Conservation (phyloP, 1,140 invertebrate genomes). For the Ostrea denselamellosa region DNA sequence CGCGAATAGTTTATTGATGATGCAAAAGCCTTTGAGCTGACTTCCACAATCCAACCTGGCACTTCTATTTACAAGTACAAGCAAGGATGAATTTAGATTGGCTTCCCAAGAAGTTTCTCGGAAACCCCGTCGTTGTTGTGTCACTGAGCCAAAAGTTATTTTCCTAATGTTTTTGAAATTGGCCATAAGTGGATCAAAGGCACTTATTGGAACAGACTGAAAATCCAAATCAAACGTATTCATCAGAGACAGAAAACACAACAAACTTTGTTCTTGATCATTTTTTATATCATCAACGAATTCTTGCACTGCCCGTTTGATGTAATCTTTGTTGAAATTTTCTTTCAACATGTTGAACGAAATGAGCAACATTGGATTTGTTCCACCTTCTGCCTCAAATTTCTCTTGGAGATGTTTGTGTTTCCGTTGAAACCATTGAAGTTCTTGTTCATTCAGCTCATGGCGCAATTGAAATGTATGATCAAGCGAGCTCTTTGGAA, state of each 20-base stretch:
- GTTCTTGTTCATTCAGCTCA: constrained; percentile 58
- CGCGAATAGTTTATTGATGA: constrained; percentile 58
- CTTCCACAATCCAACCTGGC: constrained; percentile 46
- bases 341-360: constrained; percentile 69
- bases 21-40: constrained; percentile 50
- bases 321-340: constrained; percentile 65
- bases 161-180: not conserved
- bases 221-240: constrained; percentile 65
- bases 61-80: constrained; percentile 54
- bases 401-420: constrained; percentile 54
- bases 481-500: constrained; percentile 37
- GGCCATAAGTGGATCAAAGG: constrained; percentile 65
- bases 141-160: not conserved
- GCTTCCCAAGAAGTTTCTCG: constrained; percentile 45
- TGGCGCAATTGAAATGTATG: constrained; percentile 59
- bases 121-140: not conserved
- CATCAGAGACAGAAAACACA: constrained; percentile 62
- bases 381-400: constrained; percentile 51
- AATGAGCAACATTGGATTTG: constrained; percentile 61
- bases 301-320: constrained; percentile 58
- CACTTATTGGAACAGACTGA: constrained; percentile 61
- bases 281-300: constrained; percentile 55
- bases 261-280: constrained; percentile 52
- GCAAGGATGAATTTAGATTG: constrained; percentile 40
- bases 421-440: constrained; percentile 63